These are phyloP conservation scores for Diachasma alloeum DNA, from an alignment of 1,140 invertebrate genomes.

Conservation along the genomic window DNA sequence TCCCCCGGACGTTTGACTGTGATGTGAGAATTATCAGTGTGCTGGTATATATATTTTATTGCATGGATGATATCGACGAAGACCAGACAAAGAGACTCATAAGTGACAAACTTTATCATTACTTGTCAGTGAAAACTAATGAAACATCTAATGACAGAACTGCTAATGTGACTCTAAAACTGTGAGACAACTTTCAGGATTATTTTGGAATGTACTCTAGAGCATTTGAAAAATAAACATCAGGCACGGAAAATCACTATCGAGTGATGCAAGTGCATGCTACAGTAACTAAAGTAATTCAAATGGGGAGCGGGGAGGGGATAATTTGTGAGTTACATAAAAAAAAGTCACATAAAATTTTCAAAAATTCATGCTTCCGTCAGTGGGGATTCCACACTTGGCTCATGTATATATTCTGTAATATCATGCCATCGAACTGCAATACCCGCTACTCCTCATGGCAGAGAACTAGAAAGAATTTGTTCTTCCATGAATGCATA, in stretches of 20 bases:
- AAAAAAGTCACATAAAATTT: conserved; percentile 45
- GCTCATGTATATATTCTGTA: conserved; percentile 41
- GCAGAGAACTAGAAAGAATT: conserved; percentile 11
- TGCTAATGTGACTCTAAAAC: background rate
- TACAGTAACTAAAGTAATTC: conserved; percentile 25
- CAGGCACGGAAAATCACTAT: conserved; percentile 5
- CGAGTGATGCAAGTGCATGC: conserved; percentile 42
- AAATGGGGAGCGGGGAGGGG: background rate
- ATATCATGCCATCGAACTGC: conserved; percentile 45
- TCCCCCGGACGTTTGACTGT: background rate
- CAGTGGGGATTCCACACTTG: conserved; percentile 45
- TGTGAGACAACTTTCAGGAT: background rate
- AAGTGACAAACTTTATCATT: background rate
- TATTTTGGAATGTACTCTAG: background rate
- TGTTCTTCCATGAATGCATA: background rate
- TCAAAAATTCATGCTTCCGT: conserved; percentile 57
- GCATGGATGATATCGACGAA: background rate
- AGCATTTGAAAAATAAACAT: background rate
- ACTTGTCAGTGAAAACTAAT: background rate
- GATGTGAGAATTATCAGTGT: conserved; percentile 5
- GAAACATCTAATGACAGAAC: background rate
- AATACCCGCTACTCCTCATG: conserved; percentile 41
- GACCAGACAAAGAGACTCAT: background rate
- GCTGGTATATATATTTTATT: background rate
- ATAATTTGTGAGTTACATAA: conserved; percentile 28